Base-by-base conservation (phyloP, 2,888 invertebrate genomes). In the Stramonita haemastoma region DNA sequence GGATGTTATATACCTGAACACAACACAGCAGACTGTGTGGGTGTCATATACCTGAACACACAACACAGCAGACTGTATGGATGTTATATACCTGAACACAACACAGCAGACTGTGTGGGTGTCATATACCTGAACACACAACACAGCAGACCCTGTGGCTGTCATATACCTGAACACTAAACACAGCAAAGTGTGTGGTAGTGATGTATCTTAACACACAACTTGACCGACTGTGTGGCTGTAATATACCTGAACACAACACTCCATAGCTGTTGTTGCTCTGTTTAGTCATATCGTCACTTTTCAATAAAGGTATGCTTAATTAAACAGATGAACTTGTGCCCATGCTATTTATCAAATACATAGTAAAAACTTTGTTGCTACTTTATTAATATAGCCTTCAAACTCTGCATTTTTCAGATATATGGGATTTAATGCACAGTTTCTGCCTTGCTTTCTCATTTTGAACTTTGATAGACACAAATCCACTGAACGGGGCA, bases 31-130 rank as follows among this genome's bases (percentile, higher is more conserved):
- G 0, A 0, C 89, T 29, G 90, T 89, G 83, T 87, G 90, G 81
- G 90, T 90, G 84, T 91, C 89, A 32, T 89, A 70, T 15, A 87
- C 87, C 87, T 87, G 29, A 8, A 70, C 70, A 26, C 77, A 32
- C 77, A 77, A 32, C 17, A 46, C 17, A 70, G 70, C 70, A 70
- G 22, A 70, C 11, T 22, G 22, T 70, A 22, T 70, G 22, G 17
- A 13, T 70, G 70, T 70, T 22, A 70, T 36, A 29, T 17, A 77
- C 11, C 77, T 29, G 11, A 77, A 70, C n/a, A n/a, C n/a, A 70
- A 26, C 26, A n/a, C 70, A 70, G 29, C 13, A 22, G 0, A 0
- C 29, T 32, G 29, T 77, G n/a, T 77, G 11, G 70, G 19, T 22
- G 83, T 83, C 15, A 83, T 46, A 26, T 19, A 83, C 83, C 83